phyloP scores from a whole-genome alignment of 1,140 invertebrate genomes.

The Hetaerina americana region DNA sequence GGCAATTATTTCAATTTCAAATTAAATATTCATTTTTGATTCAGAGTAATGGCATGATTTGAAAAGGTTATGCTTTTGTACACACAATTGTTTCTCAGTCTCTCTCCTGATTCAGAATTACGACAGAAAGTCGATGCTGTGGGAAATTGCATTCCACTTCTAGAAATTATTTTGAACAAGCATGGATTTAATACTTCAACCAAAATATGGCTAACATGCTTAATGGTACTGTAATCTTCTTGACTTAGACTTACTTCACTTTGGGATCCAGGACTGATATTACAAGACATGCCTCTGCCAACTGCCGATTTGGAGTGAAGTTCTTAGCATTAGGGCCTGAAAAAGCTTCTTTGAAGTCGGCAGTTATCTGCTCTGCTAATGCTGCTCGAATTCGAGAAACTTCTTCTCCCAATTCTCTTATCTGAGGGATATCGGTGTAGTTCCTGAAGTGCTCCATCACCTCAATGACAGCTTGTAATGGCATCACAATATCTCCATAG shows the following conservation, averaged over 20 bases:
- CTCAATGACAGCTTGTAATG: slow-evolving; percentile 93
- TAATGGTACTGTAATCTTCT: too few species aligned
- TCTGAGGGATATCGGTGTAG: slow-evolving; percentile 76
- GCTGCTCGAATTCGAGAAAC: slow-evolving; percentile 25
- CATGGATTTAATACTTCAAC: too few species aligned
- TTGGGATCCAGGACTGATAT: slow-evolving; percentile 81
- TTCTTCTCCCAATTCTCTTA: slow-evolving; percentile 64
- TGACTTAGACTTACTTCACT: slow-evolving; percentile 50
- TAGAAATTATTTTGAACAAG: too few species aligned
- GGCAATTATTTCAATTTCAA: too few species aligned
- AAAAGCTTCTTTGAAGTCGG: slow-evolving; percentile 91
- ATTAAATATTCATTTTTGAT: too few species aligned
- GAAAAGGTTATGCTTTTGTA: too few species aligned
- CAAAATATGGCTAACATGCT: too few species aligned
- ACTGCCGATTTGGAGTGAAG: slow-evolving; percentile 53
- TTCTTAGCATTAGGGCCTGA: slow-evolving; percentile 58
- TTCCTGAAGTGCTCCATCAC: slow-evolving; percentile 79
- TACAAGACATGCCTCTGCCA: slow-evolving; percentile 86
- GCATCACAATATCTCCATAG: slow-evolving; percentile 89
- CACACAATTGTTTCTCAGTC: too few species aligned
- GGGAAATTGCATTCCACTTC: too few species aligned
- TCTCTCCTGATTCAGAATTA: too few species aligned
- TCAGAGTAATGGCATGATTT: too few species aligned
- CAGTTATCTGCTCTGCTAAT: slow-evolving; percentile 77
- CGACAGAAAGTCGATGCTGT: too few species aligned